A percentile compares a stretch with the other conserved stretches of the same genome.
Conservation (phyloP, 2,797 vertebrate genomes). For the Gallinago nigripennis region DNA sequence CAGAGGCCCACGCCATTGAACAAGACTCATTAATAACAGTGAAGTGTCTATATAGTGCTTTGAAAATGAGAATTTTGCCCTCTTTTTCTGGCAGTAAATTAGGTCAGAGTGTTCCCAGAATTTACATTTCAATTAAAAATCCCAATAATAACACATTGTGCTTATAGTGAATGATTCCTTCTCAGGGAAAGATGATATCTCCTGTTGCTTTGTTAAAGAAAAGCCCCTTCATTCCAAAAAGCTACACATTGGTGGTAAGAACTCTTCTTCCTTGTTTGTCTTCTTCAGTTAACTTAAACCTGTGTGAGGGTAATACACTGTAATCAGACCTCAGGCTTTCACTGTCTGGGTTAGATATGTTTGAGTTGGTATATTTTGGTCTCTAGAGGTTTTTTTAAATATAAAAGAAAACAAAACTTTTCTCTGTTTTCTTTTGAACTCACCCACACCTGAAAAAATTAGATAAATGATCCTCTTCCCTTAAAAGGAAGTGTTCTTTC, state of each 20-base stretch:
- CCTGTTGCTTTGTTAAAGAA: conserved; percentile 90
- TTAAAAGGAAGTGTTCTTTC: not conserved
- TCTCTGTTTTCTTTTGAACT: conserved; percentile 11
- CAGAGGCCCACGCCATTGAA: not conserved
- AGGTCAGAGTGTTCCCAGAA: conserved; percentile 91
- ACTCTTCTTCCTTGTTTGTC: conserved; percentile 87
- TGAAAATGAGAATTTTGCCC: conserved; percentile 91
- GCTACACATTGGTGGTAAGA: conserved; percentile 87
- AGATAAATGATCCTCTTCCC: not conserved
- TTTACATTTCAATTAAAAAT: conserved; percentile 99
- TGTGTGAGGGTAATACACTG: conserved; percentile 36
- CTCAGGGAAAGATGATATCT: conserved; percentile 91
- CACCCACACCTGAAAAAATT: conserved; percentile 38
- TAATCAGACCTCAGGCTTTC: conserved; percentile 46
- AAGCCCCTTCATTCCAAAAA: conserved; percentile 90
- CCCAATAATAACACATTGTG: conserved; percentile 96
- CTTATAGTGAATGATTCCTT: conserved; percentile 87
- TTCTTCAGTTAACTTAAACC: conserved; percentile 61
- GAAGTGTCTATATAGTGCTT: conserved; percentile 74
- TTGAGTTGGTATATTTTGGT: conserved; percentile 36
- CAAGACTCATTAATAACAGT: conserved; percentile 70
- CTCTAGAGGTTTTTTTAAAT: conserved; percentile 12
- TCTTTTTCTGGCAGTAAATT: conserved; percentile 85
- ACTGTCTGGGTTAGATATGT: conserved; percentile 46
- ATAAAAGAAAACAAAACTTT: conserved; percentile 39